A percentile compares a stretch with the other conserved stretches of the same genome.
Conservation (phyloP, 2,888 invertebrate species). For the Cerceris rybyensis region DNA sequence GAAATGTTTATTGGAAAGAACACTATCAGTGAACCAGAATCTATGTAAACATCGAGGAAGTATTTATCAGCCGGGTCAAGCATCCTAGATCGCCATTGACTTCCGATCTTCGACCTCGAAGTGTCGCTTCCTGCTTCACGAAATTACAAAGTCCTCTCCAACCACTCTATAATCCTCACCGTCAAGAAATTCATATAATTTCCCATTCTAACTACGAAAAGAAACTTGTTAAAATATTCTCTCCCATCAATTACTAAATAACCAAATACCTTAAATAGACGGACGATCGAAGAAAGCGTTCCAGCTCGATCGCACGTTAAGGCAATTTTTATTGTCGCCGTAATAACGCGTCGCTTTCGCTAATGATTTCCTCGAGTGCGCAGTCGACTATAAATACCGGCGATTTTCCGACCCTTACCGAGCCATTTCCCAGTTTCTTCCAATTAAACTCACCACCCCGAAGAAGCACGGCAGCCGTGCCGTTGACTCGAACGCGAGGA, state of each 20-base stretch:
- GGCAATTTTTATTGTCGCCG: conserved; percentile 20
- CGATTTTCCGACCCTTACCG: conserved; percentile 44
- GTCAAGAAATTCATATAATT: no score
- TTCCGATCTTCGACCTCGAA: no score
- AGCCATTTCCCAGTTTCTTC: conserved; percentile 36
- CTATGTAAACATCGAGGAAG: no score
- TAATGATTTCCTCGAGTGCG: conserved; percentile 17
- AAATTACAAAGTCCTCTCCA: no score
- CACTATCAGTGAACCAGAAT: no score
- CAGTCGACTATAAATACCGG: conserved; percentile 46
- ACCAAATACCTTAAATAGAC: not conserved
- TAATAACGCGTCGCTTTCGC: conserved; percentile 40
- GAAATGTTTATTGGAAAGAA: no score
- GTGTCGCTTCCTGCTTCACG: no score
- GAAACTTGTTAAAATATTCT: no score
- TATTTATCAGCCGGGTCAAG: no score
- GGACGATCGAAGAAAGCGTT: not conserved
- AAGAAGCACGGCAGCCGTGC: conserved; percentile 12
- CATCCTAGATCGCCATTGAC: no score
- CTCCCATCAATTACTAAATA: not conserved
- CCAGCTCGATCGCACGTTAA: not conserved
- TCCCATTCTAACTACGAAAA: no score
- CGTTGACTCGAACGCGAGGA: conserved; percentile 23
- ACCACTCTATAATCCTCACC: no score
- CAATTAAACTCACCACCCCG: conserved; percentile 59